A percentile compares a stretch with the other conserved stretches of the same genome.
These are phyloP conservation scores for Ganaspis brasiliensis DNA, from an alignment of 2,888 invertebrate genomes.

Conservation along the genomic window DNA sequence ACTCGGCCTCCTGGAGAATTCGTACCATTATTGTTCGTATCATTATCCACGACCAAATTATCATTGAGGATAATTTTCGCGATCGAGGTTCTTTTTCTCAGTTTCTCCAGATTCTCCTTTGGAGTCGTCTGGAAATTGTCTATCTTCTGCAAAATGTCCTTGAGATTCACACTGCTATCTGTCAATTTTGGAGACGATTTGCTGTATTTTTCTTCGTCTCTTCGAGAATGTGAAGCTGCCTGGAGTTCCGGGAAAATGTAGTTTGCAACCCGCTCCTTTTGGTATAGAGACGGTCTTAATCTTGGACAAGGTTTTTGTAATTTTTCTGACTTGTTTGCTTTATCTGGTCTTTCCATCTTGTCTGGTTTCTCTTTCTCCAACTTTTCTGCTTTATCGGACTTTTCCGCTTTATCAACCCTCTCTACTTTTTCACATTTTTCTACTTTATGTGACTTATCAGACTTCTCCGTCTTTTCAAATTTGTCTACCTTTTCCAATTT, in stretches of 20 bases:
- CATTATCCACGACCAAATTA: slow-evolving; percentile 50
- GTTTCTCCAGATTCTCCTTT: slow-evolving; percentile 75
- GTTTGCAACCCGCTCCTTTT: slow-evolving; percentile 65
- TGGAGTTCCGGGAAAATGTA: slow-evolving; percentile 56
- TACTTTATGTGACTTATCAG: too few species aligned
- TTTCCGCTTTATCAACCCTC: slow-evolving; percentile 33
- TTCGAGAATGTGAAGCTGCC: slow-evolving; percentile 31
- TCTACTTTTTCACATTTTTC: slow-evolving; percentile 61
- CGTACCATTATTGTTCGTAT: slow-evolving; percentile 61
- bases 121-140: slow-evolving; percentile 70
- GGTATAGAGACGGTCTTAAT: not conserved
- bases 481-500: too few species aligned
- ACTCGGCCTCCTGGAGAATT: slow-evolving; percentile 55
- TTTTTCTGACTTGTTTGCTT: slow-evolving; percentile 13
- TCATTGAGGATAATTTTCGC: slow-evolving; percentile 76
- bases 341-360: not conserved
- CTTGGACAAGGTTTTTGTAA: not conserved
- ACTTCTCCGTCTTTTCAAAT: too few species aligned
- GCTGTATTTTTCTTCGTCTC: slow-evolving; percentile 47
- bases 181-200: slow-evolving; percentile 39
- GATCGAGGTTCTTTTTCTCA: slow-evolving; percentile 74
- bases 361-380: not conserved
- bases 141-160: slow-evolving; percentile 74
- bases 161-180: slow-evolving; percentile 73
- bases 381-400: not conserved